phyloP scores from a whole-genome alignment of 2,113 vertebrate species.

The Corythornis madagascariensis region DNA sequence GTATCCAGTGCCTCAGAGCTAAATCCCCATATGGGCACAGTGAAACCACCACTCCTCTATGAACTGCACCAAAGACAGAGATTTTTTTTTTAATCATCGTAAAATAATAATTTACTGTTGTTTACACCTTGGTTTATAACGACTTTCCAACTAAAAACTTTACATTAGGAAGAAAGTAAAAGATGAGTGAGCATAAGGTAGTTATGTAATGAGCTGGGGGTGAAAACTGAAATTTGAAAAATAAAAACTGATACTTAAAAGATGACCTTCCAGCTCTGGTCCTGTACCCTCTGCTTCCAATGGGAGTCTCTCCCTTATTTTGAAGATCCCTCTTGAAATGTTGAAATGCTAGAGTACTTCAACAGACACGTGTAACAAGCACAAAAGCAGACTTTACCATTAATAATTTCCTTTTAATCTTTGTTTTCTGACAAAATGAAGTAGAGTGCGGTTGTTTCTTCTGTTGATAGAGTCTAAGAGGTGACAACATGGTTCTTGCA shows the following conservation, averaged over 20 bases:
- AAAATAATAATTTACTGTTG: background rate
- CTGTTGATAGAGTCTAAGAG: conserved; percentile 27
- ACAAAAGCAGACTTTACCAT: background rate
- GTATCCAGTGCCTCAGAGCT: background rate
- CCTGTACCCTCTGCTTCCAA: background rate
- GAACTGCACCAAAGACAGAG: background rate
- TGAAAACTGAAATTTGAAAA: background rate
- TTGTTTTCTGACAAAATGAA: background rate
- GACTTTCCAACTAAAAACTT: background rate
- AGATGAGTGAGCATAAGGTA: background rate
- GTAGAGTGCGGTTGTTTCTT: background rate
- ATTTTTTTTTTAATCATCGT: background rate
- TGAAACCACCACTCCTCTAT: background rate
- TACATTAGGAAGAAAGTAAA: background rate
- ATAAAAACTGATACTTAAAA: background rate
- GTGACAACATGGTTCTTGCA: background rate
- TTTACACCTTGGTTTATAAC: background rate
- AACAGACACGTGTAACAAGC: background rate
- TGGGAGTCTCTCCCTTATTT: background rate
- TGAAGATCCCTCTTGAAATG: background rate
- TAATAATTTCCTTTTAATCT: background rate
- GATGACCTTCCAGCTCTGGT: background rate
- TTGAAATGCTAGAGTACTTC: background rate
- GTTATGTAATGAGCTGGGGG: background rate
- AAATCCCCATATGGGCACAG: background rate